These are phyloP conservation scores for Crocallis elinguaria DNA, from an alignment of 2,888 invertebrate genomes.

Conservation along the genomic window DNA sequence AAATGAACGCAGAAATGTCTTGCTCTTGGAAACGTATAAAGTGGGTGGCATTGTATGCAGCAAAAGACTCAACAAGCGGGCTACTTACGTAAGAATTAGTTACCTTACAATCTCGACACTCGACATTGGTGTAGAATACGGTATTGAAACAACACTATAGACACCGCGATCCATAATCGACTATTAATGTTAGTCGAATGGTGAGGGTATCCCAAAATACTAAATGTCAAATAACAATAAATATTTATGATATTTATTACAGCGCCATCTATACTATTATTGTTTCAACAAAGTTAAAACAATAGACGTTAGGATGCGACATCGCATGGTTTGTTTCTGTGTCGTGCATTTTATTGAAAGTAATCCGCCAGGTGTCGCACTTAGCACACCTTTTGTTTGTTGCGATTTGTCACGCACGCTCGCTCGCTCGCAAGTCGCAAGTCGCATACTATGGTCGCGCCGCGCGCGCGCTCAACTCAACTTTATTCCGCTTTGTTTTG, in stretches of 20 bases:
- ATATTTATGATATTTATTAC: not conserved
- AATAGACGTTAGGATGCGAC: not conserved
- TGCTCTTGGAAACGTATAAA: too few relatives aligned
- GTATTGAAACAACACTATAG: too few relatives aligned
- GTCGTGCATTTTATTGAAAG: not conserved
- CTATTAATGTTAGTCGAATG: not conserved
- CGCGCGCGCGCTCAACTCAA: slow-evolving; percentile 18
- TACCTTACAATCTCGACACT: too few relatives aligned
- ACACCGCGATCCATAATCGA: slow-evolving; percentile 5
- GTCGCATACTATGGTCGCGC: too few relatives aligned
- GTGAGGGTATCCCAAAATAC: not conserved
- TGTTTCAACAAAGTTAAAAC: not conserved
- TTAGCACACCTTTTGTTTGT: slow-evolving; percentile 54
- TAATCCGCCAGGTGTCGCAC: slow-evolving; percentile 57
- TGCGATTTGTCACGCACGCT: slow-evolving; percentile 59
- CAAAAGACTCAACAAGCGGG: too few relatives aligned
- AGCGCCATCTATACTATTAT: slow-evolving; percentile 10
- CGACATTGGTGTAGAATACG: too few relatives aligned
- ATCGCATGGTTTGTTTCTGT: not conserved
- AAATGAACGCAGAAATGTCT: too few relatives aligned
- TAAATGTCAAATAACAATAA: not conserved
- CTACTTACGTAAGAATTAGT: too few relatives aligned
- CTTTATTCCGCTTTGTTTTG: slow-evolving; percentile 83
- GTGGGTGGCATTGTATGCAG: too few relatives aligned
- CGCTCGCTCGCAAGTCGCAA: too few relatives aligned